phyloP scores from a whole-genome alignment of 2,113 vertebrate genomes.

The Syngnathus typhle region DNA sequence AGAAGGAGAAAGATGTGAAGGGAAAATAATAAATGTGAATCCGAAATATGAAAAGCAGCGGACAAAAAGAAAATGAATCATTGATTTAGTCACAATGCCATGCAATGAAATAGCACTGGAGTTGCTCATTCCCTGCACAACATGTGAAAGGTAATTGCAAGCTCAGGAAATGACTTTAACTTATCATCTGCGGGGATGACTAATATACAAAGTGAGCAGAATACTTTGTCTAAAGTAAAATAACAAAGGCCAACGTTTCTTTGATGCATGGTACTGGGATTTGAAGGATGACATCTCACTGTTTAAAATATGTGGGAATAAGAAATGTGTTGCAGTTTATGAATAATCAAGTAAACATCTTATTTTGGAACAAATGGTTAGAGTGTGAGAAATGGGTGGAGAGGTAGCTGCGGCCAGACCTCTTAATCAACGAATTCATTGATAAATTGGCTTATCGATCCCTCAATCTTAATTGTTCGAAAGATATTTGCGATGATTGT shows the following conservation, averaged over 20 bases:
- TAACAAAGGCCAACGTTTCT: too few species aligned
- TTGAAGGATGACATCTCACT: conserved; percentile 12
- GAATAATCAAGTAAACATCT: too few species aligned
- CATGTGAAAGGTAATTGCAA: conserved; percentile 34
- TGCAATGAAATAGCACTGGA: conserved; percentile 8
- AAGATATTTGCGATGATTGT: neutral
- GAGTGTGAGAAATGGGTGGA: neutral
- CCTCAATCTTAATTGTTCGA: neutral
- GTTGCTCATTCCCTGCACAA: conserved; percentile 27
- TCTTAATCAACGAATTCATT: neutral
- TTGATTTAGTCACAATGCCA: conserved; percentile 2
- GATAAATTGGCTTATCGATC: neutral
- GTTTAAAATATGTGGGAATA: neutral
- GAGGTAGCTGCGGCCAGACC: neutral
- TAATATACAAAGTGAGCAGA: conserved; percentile 8
- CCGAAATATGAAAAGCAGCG: too few species aligned
- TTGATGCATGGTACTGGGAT: too few species aligned
- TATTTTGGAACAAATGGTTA: too few species aligned
- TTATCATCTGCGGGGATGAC: conserved; percentile 10
- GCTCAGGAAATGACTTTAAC: conserved; percentile 26
- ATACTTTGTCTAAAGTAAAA: too few species aligned
- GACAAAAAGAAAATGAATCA: neutral
- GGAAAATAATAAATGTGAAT: too few species aligned
- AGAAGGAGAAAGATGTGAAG: too few species aligned
- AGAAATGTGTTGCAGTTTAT: too few species aligned